Evolutionary conservation across 2,113 vertebrate genomes (phyloP).

Genomic region (Lepus timidus): DNA sequence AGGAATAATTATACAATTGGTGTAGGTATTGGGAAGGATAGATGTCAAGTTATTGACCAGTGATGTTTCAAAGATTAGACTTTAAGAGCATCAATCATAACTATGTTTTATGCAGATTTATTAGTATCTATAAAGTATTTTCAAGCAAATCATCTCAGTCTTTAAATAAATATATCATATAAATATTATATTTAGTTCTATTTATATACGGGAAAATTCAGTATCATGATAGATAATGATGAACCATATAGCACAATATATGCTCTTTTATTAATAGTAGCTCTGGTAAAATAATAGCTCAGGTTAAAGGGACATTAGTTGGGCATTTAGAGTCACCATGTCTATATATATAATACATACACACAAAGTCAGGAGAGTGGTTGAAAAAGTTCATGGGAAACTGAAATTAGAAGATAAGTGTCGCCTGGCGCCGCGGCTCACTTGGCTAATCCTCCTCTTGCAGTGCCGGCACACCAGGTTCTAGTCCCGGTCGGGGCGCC

Average conservation of each 20-base stretch:
- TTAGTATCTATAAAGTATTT: constrained; percentile 3
- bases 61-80: background rate
- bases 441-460: no score
- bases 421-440: no score
- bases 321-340: background rate
- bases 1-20: background rate
- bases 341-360: background rate
- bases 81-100: background rate
- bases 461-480: no score
- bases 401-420: no score
- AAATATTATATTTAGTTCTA: background rate
- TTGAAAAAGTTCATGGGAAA: no score
- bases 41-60: background rate
- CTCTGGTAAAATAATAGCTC: background rate
- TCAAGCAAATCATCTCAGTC: background rate
- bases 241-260: background rate
- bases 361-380: no score
- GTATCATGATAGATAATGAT: background rate
- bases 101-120: background rate
- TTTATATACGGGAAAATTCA: background rate
- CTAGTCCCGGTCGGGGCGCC: no score
- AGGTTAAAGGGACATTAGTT: background rate
- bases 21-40: no score
- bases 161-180: background rate
- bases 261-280: background rate